A percentile compares a stretch with the other conserved stretches of the same genome.
Evolutionary conservation across 1,140 invertebrate species (phyloP).

Genomic region (Lepidurus arcticus): DNA sequence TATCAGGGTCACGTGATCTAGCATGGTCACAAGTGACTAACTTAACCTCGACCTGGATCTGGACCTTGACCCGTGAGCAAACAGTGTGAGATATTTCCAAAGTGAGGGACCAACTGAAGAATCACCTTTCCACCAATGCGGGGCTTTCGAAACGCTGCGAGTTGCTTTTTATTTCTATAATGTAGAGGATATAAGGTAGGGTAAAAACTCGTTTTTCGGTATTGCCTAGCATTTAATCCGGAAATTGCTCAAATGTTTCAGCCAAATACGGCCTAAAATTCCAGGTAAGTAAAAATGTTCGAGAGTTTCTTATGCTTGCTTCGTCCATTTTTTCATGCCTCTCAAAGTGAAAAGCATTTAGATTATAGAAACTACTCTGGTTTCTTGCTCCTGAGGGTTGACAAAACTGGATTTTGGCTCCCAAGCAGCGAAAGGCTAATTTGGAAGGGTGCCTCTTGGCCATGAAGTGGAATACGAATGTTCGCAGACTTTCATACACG

Average conservation of each 20-base stretch:
- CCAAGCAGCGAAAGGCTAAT: too few species aligned
- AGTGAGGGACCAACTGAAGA: background rate
- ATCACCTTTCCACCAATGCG: background rate
- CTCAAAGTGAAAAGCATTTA: background rate
- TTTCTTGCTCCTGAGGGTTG: too few species aligned
- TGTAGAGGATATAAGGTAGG: background rate
- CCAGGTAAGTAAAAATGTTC: background rate
- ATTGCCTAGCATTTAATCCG: background rate
- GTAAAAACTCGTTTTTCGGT: background rate
- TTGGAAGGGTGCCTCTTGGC: too few species aligned
- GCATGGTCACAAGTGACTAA: background rate
- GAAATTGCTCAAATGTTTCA: background rate
- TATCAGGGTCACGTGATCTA: background rate
- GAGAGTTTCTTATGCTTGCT: too few species aligned
- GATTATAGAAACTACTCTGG: too few species aligned
- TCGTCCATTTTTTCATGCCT: background rate
- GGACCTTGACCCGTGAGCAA: background rate
- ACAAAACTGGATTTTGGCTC: too few species aligned
- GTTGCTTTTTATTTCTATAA: background rate
- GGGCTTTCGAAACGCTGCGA: background rate
- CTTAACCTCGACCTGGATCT: conserved; percentile 14
- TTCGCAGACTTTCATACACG: background rate
- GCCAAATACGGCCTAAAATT: background rate
- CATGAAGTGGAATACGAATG: background rate
- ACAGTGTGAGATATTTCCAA: background rate